Base-by-base conservation (phyloP, 2,888 invertebrate genomes). In the Ophraella communa region DNA sequence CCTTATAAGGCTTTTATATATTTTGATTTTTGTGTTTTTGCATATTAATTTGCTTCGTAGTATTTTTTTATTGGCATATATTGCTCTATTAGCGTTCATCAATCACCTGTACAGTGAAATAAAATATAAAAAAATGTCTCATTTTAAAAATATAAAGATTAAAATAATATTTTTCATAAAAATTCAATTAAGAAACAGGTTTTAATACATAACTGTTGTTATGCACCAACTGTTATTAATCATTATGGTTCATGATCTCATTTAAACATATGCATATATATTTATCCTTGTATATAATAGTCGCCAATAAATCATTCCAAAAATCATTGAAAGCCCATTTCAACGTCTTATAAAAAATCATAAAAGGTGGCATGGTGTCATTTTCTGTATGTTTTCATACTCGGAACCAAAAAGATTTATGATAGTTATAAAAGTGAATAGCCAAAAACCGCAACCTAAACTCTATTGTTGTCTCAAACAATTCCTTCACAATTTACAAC, bases 391-490 rank as follows among this genome's bases (percentile, higher is more conserved):
- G 59, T 67, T 70, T 70, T 64, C 60, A 44, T 55, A 47, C 62
- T 64, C 59, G 64, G 53, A 59, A 57, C 57, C 44, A 20, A 39
- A 24, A 67, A 68, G 72, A 73, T 73, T 73, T 72, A 73, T 64
- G 35, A 53, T 54, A 30, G 64, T 69, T 70, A 73, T 70, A 73
- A 68, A 67, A 55, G 35, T 66, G 69, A 71, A 71, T 65, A 59
- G 65, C 64, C 67, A 55, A 67, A 51, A 71, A 71, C 71, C 71
- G 55, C 71, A 71, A 64, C 70, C 64, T 72, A 69, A 69, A 60
- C 60, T 63, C 52, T 57, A 66, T 71, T 71, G 69, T 71, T 65
- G 63, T 53, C 53, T 54, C 62, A 64, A 51, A 73, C 71, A 71
- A 71, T 69, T 66, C 69, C 66, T 70, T 67, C 65, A 67, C 66